A percentile compares a stretch with the other conserved stretches of the same genome.
These are phyloP conservation scores for Chymomyza amoena DNA, from an alignment of 2,888 invertebrate genomes.

Conservation along the genomic window DNA sequence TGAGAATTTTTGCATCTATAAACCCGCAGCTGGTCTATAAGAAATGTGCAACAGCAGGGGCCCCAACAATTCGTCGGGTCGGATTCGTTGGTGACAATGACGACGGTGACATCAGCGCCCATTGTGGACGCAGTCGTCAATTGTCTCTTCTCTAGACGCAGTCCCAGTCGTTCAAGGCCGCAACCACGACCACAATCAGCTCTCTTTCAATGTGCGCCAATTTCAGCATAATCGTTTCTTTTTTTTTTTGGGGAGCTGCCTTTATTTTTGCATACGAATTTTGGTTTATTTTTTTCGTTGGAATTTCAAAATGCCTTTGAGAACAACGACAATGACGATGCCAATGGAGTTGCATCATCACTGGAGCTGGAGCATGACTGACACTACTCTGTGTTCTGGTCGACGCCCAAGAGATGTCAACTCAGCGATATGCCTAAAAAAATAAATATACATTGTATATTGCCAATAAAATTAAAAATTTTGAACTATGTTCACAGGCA, in stretches of 20 bases:
- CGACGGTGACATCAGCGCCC: background rate
- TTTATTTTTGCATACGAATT: background rate
- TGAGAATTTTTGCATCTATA: background rate
- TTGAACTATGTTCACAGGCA: slow-evolving; percentile 24
- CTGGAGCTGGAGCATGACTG: background rate
- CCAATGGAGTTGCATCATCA: slow-evolving; percentile 54
- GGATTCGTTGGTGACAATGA: background rate
- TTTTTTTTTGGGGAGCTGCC: slow-evolving; percentile 46
- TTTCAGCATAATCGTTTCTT: slow-evolving; percentile 38
- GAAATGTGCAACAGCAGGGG: background rate
- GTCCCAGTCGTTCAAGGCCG: background rate
- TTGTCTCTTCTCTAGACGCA: background rate
- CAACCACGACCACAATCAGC: background rate
- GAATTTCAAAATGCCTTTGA: background rate
- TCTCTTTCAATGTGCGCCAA: slow-evolving; percentile 40
- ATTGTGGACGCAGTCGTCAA: background rate
- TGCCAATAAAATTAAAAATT: slow-evolving; percentile 16
- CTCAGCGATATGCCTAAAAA: slow-evolving; percentile 6
- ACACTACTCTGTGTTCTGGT: slow-evolving; percentile 4
- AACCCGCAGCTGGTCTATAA: background rate
- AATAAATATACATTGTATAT: no score
- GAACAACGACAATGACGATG: slow-evolving; percentile 7
- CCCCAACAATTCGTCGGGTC: background rate
- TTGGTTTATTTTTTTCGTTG: background rate
- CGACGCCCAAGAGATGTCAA: background rate